These are phyloP conservation scores for Venusia cambrica DNA, from an alignment of 2,888 invertebrate species.

Conservation along the genomic window DNA sequence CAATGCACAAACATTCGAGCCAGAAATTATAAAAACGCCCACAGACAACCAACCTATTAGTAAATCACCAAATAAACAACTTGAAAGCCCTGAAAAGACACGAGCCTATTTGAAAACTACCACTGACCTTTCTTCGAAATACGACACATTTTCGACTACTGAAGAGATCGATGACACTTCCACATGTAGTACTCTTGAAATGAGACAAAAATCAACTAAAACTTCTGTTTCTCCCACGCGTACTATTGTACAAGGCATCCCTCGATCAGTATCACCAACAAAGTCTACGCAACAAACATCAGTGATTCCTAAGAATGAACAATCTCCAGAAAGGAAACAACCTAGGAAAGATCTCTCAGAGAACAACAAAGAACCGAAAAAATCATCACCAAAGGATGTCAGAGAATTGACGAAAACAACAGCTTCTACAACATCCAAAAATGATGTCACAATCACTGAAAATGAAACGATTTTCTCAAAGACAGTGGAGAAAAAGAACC, in stretches of 20 bases:
- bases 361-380: constrained; percentile 20
- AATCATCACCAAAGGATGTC: constrained; percentile 18
- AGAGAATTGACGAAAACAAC: constrained; percentile 30
- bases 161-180: constrained; percentile 18
- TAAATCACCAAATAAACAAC: constrained; percentile 9
- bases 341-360: constrained; percentile 10
- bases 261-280: constrained; percentile 15
- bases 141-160: constrained; percentile 17
- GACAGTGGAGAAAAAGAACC: constrained; percentile 20
- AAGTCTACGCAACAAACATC: constrained; percentile 22
- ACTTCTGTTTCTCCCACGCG: constrained; percentile 20
- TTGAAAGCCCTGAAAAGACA: constrained; percentile 18
- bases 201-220: constrained; percentile 15
- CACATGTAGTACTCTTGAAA: constrained; percentile 10
- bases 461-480: constrained; percentile 24
- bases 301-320: constrained; percentile 11
- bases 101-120: constrained; percentile 29
- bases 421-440: constrained; percentile 26
- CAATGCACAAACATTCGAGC: constrained; percentile 4
- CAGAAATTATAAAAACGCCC: constrained; percentile 7
- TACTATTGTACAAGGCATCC: constrained; percentile 9
- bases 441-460: constrained; percentile 25
- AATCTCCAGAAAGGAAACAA: constrained; percentile 20
- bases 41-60: constrained; percentile 15
- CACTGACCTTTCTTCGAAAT: constrained; percentile 23